Conservation (phyloP, 2,888 invertebrate species). For the Sinotaia quadrata region DNA sequence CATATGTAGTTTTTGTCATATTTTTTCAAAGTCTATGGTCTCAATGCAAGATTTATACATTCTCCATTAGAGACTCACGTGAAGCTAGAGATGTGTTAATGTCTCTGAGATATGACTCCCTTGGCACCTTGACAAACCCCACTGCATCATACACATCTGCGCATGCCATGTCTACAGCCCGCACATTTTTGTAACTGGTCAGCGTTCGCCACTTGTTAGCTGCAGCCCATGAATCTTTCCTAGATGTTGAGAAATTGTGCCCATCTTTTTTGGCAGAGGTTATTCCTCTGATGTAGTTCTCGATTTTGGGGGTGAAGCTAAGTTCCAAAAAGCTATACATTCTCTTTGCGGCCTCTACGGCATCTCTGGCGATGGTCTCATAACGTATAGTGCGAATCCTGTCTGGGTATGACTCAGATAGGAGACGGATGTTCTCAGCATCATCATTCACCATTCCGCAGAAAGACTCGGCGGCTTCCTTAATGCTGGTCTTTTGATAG, state of each 20-base stretch:
- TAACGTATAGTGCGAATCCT: conserved; percentile 26
- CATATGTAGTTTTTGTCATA: too few relatives aligned
- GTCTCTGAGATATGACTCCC: conserved; percentile 18
- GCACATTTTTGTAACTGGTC: conserved; percentile 18
- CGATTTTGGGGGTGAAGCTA: conserved; percentile 24
- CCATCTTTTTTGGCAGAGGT: conserved; percentile 26
- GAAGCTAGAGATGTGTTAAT: conserved; percentile 22
- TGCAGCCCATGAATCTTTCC: conserved; percentile 25
- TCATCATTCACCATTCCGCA: conserved; percentile 26
- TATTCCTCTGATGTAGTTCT: conserved; percentile 24
- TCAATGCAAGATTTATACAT: too few relatives aligned
- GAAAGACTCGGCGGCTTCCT: conserved; percentile 18
- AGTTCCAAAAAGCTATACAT: conserved; percentile 25
- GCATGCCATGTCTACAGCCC: conserved; percentile 24
- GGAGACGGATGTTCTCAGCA: conserved; percentile 16
- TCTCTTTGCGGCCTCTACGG: conserved; percentile 11
- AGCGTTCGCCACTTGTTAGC: conserved; percentile 29
- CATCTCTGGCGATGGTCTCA: conserved; percentile 26
- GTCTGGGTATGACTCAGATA: conserved; percentile 26
- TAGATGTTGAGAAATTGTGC: conserved; percentile 26
- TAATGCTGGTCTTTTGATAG: conserved; percentile 22
- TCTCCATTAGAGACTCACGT: conserved; percentile 16
- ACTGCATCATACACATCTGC: conserved; percentile 21
- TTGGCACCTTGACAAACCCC: conserved; percentile 20
- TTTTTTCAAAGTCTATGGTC: too few relatives aligned